A percentile compares a stretch with the other conserved stretches of the same genome.
Conservation (phyloP, 2,888 invertebrate species). For the Ochropleura plecta region DNA sequence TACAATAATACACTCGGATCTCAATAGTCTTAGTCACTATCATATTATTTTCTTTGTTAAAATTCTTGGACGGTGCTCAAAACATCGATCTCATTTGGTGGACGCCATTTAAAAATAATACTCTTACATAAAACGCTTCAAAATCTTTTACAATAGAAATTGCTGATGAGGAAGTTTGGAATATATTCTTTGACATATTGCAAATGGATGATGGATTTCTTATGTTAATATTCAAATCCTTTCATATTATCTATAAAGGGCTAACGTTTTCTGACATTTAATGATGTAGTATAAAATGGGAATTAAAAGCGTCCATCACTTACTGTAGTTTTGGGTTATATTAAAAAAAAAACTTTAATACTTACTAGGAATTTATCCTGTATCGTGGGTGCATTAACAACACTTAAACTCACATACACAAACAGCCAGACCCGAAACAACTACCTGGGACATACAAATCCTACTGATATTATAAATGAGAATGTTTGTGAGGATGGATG, state of each 20-base stretch:
- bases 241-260: not conserved
- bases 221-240: slow-evolving; percentile 7
- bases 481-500: no score
- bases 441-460: no score
- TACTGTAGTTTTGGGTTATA: not conserved
- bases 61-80: slow-evolving; percentile 76
- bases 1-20: slow-evolving; percentile 17
- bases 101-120: slow-evolving; percentile 65
- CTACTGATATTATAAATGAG: no score
- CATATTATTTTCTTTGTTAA: slow-evolving; percentile 71
- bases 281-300: not conserved
- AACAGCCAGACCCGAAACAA: no score
- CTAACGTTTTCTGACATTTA: not conserved
- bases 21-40: slow-evolving; percentile 32
- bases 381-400: no score
- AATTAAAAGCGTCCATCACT: not conserved
- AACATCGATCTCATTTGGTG: slow-evolving; percentile 65
- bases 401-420: no score
- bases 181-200: slow-evolving; percentile 30
- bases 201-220: slow-evolving; percentile 10
- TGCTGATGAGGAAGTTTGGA: slow-evolving; percentile 23
- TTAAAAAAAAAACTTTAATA: no score
- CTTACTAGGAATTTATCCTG: no score
- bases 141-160: slow-evolving; percentile 29
- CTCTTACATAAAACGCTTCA: slow-evolving; percentile 33